phyloP scores from a whole-genome alignment of 2,888 invertebrate genomes.

The Atethmia centrago region DNA sequence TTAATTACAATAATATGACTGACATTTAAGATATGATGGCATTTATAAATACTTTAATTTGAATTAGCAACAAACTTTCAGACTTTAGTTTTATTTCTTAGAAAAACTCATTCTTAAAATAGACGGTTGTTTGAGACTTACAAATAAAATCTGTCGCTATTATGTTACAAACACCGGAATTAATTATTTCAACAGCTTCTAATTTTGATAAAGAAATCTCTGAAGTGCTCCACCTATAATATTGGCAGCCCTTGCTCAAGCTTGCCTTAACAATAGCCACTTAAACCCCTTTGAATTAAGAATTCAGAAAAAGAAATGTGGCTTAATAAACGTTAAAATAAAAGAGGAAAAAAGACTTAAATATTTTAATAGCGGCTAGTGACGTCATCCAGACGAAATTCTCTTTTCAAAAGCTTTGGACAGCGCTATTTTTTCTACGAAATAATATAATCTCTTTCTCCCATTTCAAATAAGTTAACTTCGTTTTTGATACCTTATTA shows the following conservation, averaged over 20 bases:
- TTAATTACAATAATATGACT: conserved; percentile 63
- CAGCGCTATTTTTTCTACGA: conserved; percentile 5
- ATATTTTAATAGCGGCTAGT: conserved; percentile 25
- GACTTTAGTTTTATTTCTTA: background rate
- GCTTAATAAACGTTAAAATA: conserved; percentile 15
- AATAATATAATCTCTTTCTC: no score
- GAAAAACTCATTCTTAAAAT: background rate
- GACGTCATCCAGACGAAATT: conserved; percentile 18
- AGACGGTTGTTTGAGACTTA: background rate
- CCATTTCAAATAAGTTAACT: conserved; percentile 5
- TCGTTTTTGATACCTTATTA: background rate
- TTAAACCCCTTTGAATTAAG: conserved; percentile 6
- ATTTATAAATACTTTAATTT: conserved; percentile 23
- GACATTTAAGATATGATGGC: conserved; percentile 56
- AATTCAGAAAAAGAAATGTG: conserved; percentile 26
- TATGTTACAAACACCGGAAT: background rate
- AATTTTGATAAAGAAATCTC: conserved; percentile 3
- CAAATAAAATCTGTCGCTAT: background rate
- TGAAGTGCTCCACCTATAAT: background rate
- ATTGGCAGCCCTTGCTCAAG: background rate
- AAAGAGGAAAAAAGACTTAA: conserved; percentile 15
- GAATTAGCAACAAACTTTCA: conserved; percentile 50
- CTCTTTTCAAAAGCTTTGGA: conserved; percentile 11
- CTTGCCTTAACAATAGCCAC: conserved; percentile 31
- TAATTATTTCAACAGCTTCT: background rate